Percentiles rank a stretch among this genome's conserved stretches.
Evolutionary conservation across 2,888 invertebrate species (phyloP).

Genomic region (Philaethria dido): DNA sequence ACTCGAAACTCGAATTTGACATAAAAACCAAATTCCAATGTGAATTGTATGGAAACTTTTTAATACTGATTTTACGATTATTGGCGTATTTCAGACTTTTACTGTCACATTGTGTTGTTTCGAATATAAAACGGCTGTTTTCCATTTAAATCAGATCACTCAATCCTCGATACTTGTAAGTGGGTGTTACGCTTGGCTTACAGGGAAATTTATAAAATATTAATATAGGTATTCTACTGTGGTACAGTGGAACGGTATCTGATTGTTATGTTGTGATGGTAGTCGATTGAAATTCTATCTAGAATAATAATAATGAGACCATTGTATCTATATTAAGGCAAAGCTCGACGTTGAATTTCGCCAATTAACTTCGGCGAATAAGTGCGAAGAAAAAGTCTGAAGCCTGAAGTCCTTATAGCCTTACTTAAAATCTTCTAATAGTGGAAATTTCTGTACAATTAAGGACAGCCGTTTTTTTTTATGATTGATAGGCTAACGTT

Average conservation of each 20-base stretch:
- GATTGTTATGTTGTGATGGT: too few species aligned
- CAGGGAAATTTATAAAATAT: background rate
- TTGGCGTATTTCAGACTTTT: slow-evolving; percentile 16
- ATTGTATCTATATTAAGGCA: too few species aligned
- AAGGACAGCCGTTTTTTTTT: too few species aligned
- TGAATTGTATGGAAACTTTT: slow-evolving; percentile 14
- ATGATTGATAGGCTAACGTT: too few species aligned
- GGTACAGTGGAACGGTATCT: background rate
- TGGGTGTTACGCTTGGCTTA: slow-evolving; percentile 1
- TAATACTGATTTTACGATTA: slow-evolving; percentile 25
- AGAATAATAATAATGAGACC: too few species aligned
- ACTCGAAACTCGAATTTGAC: background rate
- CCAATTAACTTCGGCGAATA: too few species aligned
- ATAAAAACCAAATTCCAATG: slow-evolving; percentile 10
- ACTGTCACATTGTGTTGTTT: slow-evolving; percentile 23
- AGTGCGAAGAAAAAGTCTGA: too few species aligned
- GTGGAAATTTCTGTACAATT: too few species aligned
- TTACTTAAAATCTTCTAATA: too few species aligned
- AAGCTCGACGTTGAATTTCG: too few species aligned
- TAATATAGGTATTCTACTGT: background rate
- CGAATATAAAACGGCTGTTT: slow-evolving; percentile 24
- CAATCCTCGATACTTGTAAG: slow-evolving; percentile 9
- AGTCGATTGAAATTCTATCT: too few species aligned
- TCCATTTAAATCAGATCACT: slow-evolving; percentile 20
- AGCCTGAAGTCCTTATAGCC: too few species aligned